Conservation (phyloP, 2,113 vertebrate genomes). For the Hemichromis elongatus region DNA sequence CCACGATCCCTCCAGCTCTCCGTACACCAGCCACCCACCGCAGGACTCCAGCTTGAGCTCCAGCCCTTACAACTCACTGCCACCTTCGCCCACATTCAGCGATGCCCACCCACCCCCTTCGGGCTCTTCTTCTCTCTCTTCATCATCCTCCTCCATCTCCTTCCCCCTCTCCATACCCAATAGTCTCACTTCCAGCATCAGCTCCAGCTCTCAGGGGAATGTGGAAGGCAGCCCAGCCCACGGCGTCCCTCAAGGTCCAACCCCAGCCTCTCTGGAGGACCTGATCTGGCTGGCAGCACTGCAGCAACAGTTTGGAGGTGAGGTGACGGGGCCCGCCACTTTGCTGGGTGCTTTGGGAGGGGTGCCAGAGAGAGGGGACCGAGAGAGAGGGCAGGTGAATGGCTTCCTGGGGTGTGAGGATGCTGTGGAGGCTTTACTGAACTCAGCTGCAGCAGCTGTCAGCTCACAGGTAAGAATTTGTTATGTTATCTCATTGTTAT, state of each 20-base stretch:
- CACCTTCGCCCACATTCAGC: conserved; percentile 93
- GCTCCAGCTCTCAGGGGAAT: conserved; percentile 76
- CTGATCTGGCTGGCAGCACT: conserved; percentile 95
- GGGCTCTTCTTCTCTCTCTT: conserved; percentile 70
- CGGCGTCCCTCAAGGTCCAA: conserved; percentile 75
- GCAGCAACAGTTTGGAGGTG: conserved; percentile 92
- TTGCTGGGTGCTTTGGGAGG: conserved; percentile 70
- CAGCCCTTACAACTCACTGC: conserved; percentile 95
- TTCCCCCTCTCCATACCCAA: conserved; percentile 73
- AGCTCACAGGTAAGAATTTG: conserved; percentile 80
- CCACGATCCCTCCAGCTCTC: conserved; percentile 62
- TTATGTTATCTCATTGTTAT: not conserved
- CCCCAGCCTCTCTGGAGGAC: conserved; percentile 87
- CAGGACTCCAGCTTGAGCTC: conserved; percentile 93
- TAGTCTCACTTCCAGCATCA: conserved; percentile 67
- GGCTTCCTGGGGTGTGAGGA: conserved; percentile 92
- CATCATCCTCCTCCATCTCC: conserved; percentile 74
- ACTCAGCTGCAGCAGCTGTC: conserved; percentile 83
- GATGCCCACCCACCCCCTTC: conserved; percentile 81
- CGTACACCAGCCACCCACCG: conserved; percentile 82
- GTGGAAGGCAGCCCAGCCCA: conserved; percentile 74
- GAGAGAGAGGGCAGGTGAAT: conserved; percentile 81
- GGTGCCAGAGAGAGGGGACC: conserved; percentile 63
- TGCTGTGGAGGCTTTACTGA: conserved; percentile 90
- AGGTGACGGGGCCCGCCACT: conserved; percentile 74